A percentile compares a stretch with the other conserved stretches of the same genome.
Evolutionary conservation across 2,113 vertebrate genomes (phyloP).

Genomic region (human): GRCh38 chr4:60709501-60710000

Average conservation of each 20-base stretch:
- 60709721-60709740: neutral
- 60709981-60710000: neutral
- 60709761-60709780: neutral
- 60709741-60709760: neutral
- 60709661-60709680: neutral
- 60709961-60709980: neutral
- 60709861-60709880: fast-evolving
- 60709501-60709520: neutral
- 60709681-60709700: neutral
- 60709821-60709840: neutral
- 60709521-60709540: neutral
- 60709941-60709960: neutral
- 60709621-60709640: neutral
- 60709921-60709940: neutral
- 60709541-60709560: neutral
- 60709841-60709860: neutral
- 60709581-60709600: neutral
- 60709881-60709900: too few relatives aligned
- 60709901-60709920: neutral
- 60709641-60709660: neutral
- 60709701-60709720: neutral
- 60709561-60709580: neutral
- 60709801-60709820: too few relatives aligned
- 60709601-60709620: neutral
- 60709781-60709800: neutral